These are phyloP conservation scores for Hirtodrosophila confusa DNA, from an alignment of 2,888 invertebrate genomes.

Conservation along the genomic window DNA sequence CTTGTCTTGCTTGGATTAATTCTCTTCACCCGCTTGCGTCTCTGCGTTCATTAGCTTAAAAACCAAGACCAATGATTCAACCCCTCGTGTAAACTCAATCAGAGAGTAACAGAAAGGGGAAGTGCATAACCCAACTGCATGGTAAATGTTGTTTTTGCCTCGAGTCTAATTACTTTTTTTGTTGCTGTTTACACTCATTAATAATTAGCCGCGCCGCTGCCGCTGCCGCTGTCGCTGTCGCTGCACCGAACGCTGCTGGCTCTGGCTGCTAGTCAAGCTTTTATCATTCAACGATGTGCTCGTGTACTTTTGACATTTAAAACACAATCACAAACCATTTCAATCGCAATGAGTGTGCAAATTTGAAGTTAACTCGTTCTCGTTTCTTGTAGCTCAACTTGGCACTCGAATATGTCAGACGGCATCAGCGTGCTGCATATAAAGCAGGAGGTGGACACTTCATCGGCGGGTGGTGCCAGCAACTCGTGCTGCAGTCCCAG, in stretches of 20 bases:
- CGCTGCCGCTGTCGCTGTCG: conserved; percentile 1
- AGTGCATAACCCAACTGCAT: conserved; percentile 20
- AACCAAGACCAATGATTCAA: too few species aligned
- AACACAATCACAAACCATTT: conserved; percentile 40
- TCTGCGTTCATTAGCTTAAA: too few species aligned
- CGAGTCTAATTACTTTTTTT: conserved; percentile 20
- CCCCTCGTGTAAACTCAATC: neutral
- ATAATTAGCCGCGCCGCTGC: conserved; percentile 40
- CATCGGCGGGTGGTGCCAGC: conserved; percentile 61
- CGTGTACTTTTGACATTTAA: conserved; percentile 57
- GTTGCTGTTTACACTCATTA: conserved; percentile 58
- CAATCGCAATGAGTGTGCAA: conserved; percentile 29
- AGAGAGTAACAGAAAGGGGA: conserved; percentile 4
- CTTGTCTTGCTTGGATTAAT: too few species aligned
- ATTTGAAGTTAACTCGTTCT: conserved; percentile 8
- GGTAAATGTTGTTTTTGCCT: conserved; percentile 10
- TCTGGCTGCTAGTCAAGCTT: conserved; percentile 13
- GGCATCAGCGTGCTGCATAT: conserved; percentile 79
- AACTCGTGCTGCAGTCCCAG: conserved; percentile 81
- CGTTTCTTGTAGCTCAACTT: conserved; percentile 29
- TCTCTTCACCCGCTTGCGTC: too few species aligned
- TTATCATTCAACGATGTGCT: conserved; percentile 46
- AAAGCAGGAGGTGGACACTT: conserved; percentile 82
- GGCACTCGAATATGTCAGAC: conserved; percentile 73
- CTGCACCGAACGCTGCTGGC: conserved; percentile 6